Evolutionary conservation across 2,888 invertebrate species (phyloP), one percentile per base, ranked within the genome.

Genomic region (Byasa hedistus): DNA sequence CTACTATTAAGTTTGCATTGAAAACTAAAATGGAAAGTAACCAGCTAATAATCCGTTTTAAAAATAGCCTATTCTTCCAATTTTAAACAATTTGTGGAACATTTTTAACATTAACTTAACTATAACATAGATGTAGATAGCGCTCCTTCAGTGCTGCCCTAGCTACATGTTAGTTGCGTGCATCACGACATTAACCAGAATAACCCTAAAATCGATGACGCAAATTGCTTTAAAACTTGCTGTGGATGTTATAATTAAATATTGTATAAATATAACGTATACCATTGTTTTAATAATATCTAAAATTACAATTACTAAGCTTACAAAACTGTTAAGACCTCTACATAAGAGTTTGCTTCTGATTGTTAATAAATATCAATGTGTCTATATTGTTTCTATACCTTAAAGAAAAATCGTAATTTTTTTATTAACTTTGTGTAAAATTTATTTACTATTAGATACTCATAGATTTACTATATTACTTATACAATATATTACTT

Each of bases 151-250:
- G 32, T 57, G 22, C 51, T 17, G 8, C 44, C 32, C 21, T 19
- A 23, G 23, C 19, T 24, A 61, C 36, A 52, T 23, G 19, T 62
- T 60, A 21, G 71, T 83, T 72, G 86, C 86, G 85, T 85, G 86
- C 71, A 68, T 75, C 81, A 82, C 81, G 81, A 73, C 71, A 79
- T 67, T 70, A 73, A 78, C 81, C 60, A 79, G 78, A 85, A 83
- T 81, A 83, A 73, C 74, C 75, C 68, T 64, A 61, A 68, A 83
- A 81, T 84, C 83, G 78, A 84, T 75, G 69, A 59, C 57, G 48
- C 54, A 39, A 58, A 27, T 62, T 44, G 23, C 66, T 24, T 57
- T 57, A 57, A n/a, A 52, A 32, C 52, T 57, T 55, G 27, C 10
- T 61, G 36, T 24, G 21, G 48, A 24, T 57, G 56, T 61, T 57